Percentiles rank a stretch among this genome's conserved stretches.
phyloP scores from a whole-genome alignment of 2,797 vertebrate genomes.

The Gambusia yucatana region DNA sequence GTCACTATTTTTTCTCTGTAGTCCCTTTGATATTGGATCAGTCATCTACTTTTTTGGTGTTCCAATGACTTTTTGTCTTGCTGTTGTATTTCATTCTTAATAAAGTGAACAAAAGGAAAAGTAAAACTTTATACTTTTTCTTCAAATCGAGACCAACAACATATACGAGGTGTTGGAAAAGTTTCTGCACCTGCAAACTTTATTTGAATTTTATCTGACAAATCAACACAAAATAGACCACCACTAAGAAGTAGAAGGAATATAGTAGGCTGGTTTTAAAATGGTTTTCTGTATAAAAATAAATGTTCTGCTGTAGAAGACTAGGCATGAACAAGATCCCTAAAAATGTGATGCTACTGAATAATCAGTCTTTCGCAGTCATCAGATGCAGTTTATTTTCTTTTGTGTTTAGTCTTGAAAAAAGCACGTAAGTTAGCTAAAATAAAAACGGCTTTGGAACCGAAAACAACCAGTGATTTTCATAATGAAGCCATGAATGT shows the following conservation, averaged over 20 bases:
- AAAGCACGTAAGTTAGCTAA: no score
- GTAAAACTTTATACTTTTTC: not conserved
- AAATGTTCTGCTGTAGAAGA: not conserved
- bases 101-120: slow-evolving; percentile 76
- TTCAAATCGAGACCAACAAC: not conserved
- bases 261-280: not conserved
- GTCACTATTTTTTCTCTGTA: slow-evolving; percentile 55
- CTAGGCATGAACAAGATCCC: no score
- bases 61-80: slow-evolving; percentile 82
- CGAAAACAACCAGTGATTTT: not conserved
- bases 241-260: not conserved
- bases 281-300: not conserved
- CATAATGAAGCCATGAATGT: not conserved
- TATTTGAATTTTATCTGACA: not conserved
- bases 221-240: not conserved
- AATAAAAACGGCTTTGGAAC: not conserved
- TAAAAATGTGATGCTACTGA: not conserved
- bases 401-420: no score
- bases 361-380: not conserved
- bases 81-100: slow-evolving; percentile 87
- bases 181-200: not conserved
- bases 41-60: slow-evolving; percentile 77
- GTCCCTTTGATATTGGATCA: slow-evolving; percentile 78
- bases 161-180: not conserved
- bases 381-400: no score